Evolutionary conservation across 1,140 invertebrate species (phyloP).

Genomic region (Drosophila parabipectinata): DNA sequence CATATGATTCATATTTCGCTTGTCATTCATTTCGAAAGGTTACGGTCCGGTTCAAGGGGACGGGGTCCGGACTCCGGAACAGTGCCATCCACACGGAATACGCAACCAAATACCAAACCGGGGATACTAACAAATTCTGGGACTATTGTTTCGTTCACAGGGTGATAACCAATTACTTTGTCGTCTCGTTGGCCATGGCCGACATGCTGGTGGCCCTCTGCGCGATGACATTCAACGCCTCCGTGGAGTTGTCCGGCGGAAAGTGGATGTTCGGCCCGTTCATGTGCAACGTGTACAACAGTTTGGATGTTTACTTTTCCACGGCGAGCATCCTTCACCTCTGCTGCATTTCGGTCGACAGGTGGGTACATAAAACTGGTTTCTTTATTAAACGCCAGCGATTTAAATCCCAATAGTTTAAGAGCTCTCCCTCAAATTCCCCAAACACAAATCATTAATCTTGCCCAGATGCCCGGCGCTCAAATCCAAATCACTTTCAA

Average conservation of each 20-base stretch:
- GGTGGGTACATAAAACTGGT: constrained; percentile 80
- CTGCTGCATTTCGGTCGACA: constrained; percentile 97
- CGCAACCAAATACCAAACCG: neutral
- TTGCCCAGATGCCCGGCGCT: constrained; percentile 48
- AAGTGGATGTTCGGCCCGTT: constrained; percentile 94
- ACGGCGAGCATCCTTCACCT: constrained; percentile 97
- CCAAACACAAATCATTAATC: constrained; percentile 57
- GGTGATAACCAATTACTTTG: constrained; percentile 97
- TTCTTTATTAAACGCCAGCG: neutral
- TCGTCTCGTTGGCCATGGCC: constrained; percentile 95
- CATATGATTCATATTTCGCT: neutral
- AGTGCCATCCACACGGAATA: neutral
- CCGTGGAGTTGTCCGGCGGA: constrained; percentile 90
- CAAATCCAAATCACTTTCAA: constrained; percentile 65
- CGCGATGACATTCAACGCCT: constrained; percentile 98
- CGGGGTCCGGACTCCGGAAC: no score
- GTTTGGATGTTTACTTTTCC: constrained; percentile 97
- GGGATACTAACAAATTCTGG: constrained; percentile 9
- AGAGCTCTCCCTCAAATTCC: constrained; percentile 22
- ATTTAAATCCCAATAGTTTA: constrained; percentile 8
- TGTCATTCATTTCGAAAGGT: neutral
- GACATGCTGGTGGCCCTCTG: constrained; percentile 96
- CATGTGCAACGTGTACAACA: constrained; percentile 98
- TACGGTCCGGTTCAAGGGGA: neutral
- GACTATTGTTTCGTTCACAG: constrained; percentile 80